A percentile compares a stretch with the other conserved stretches of the same genome.
Conservation (phyloP, 2,113 vertebrate species). For the Hydropotes inermis region DNA sequence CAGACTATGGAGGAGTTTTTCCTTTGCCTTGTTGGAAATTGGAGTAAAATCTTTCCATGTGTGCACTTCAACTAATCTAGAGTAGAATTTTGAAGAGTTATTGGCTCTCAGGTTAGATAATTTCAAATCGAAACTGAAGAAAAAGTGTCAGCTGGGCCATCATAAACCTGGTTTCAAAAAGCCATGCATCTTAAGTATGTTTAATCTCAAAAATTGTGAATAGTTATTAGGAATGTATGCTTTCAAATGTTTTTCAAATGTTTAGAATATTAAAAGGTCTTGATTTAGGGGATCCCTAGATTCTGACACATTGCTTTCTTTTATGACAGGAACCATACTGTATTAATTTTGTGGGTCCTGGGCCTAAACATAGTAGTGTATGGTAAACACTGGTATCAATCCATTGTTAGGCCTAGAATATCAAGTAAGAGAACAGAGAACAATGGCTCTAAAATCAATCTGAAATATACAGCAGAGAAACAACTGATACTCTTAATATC, state of each 20-base stretch:
- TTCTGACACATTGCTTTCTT: neutral
- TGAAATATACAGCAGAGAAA: neutral
- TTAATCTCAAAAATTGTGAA: neutral
- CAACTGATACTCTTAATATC: neutral
- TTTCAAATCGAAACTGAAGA: neutral
- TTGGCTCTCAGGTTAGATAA: neutral
- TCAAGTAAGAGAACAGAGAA: neutral
- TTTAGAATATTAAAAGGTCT: conserved; percentile 2
- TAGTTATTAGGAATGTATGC: neutral
- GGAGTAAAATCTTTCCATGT: neutral
- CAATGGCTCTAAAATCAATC: neutral
- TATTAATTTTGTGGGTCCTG: neutral
- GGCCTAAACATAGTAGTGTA: neutral
- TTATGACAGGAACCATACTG: neutral
- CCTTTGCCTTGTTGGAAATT: neutral
- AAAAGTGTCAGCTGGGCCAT: neutral
- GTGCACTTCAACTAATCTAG: neutral
- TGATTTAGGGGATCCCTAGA: neutral
- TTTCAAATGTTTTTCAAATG: neutral
- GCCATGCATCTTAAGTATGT: neutral
- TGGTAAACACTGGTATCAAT: neutral
- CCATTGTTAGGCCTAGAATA: neutral
- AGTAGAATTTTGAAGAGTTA: neutral
- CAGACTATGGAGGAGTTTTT: neutral
- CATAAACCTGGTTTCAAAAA: neutral